Conservation (phyloP, 2,888 invertebrate genomes). For the Phrixothrix hirtus region DNA sequence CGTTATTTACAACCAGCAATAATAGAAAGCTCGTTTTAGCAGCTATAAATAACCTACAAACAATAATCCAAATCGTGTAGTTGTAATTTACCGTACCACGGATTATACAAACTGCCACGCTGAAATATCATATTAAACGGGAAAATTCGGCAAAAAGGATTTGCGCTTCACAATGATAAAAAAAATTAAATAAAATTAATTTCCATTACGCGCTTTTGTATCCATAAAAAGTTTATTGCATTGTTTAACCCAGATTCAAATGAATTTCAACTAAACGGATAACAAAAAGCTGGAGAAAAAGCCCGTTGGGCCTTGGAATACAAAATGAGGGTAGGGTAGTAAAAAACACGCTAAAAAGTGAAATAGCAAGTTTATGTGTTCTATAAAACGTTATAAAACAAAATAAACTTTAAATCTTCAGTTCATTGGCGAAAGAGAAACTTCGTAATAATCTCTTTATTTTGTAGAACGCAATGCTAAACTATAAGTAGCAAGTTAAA, state of each 20-base stretch:
- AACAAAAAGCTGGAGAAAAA: constrained; percentile 11
- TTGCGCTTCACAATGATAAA: too few relatives aligned
- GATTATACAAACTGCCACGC: background rate
- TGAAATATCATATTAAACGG: too few relatives aligned
- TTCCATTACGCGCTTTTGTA: constrained; percentile 9
- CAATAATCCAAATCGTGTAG: too few relatives aligned
- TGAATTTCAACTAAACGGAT: constrained; percentile 26
- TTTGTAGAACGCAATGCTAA: constrained; percentile 18
- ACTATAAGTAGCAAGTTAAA: constrained; percentile 14
- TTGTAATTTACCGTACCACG: background rate
- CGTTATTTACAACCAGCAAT: background rate
- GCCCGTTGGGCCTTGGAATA: constrained; percentile 15
- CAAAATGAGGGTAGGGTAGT: constrained; percentile 21
- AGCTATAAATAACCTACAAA: background rate
- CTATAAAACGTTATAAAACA: constrained; percentile 31
- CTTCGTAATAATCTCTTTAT: constrained; percentile 24
- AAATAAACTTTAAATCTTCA: constrained; percentile 32
- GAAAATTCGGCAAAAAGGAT: too few relatives aligned
- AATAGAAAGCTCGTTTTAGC: too few relatives aligned
- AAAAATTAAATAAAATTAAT: too few relatives aligned
- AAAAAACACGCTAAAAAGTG: constrained; percentile 32
- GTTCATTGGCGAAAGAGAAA: constrained; percentile 28
- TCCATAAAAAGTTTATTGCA: constrained; percentile 18
- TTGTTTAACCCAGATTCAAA: constrained; percentile 20
- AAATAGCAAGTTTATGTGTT: constrained; percentile 29